phyloP scores from a whole-genome alignment of 2,888 invertebrate species.

The Dexiosoma caninum region DNA sequence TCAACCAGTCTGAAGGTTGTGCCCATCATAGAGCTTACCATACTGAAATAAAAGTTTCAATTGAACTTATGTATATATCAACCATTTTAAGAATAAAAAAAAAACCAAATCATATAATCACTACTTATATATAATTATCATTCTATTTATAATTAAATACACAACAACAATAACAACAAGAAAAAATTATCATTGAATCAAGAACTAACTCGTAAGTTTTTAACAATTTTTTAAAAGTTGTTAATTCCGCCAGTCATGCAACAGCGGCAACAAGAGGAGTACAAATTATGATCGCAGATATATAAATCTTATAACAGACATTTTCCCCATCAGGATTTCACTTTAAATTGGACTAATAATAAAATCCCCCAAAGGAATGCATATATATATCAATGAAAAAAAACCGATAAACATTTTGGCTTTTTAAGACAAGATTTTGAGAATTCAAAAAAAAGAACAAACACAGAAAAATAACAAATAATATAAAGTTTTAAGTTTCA shows the following conservation, averaged over 20 bases:
- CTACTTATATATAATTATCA: slow-evolving; percentile 57
- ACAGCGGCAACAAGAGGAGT: slow-evolving; percentile 21
- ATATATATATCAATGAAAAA: slow-evolving; percentile 65
- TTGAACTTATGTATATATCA: slow-evolving; percentile 58
- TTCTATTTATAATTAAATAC: slow-evolving; percentile 59
- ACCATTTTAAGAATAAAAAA: slow-evolving; percentile 20
- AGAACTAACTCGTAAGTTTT: slow-evolving; percentile 19
- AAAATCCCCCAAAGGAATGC: slow-evolving; percentile 44
- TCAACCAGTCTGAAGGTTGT: no score
- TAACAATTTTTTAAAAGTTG: slow-evolving; percentile 44
- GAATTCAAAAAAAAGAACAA: slow-evolving; percentile 29
- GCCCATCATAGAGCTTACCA: not conserved
- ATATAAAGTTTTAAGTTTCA: slow-evolving; percentile 43
- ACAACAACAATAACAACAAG: slow-evolving; percentile 49
- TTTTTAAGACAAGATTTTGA: slow-evolving; percentile 48
- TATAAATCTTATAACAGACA: slow-evolving; percentile 27
- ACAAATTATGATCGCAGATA: slow-evolving; percentile 62
- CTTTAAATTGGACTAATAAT: not conserved
- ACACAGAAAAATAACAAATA: slow-evolving; percentile 20
- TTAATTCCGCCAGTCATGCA: not conserved
- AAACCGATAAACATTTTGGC: slow-evolving; percentile 35
- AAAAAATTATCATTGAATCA: slow-evolving; percentile 61
- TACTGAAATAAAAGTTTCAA: slow-evolving; percentile 1
- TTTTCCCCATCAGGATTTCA: slow-evolving; percentile 15
- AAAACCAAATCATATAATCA: slow-evolving; percentile 58